Percentiles rank a stretch among this genome's conserved stretches.
These are phyloP conservation scores for Arnoldichthys spilopterus DNA, from an alignment of 2,797 vertebrate genomes.

Conservation along the genomic window DNA sequence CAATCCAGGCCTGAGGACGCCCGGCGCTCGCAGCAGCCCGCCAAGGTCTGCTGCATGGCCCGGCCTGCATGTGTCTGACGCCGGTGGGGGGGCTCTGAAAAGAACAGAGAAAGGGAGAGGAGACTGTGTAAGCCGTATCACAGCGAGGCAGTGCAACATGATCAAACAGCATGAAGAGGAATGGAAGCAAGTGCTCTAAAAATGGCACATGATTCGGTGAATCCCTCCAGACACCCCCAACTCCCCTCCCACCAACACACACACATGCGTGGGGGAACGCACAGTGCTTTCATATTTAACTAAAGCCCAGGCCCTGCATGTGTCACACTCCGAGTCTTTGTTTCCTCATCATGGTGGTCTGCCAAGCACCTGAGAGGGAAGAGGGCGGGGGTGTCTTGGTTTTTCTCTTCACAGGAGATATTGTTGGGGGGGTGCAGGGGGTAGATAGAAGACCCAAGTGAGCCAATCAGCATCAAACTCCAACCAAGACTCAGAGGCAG, in stretches of 20 bases:
- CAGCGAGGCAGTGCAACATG: constrained; percentile 54
- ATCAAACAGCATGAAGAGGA: constrained; percentile 62
- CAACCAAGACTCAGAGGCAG: constrained; percentile 69
- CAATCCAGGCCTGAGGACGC: constrained; percentile 55
- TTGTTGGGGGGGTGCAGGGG: constrained; percentile 9
- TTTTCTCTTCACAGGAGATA: constrained; percentile 32
- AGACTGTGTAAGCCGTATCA: constrained; percentile 46
- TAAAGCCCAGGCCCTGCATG: constrained; percentile 55
- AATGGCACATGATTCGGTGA: constrained; percentile 57
- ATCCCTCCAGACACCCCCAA: constrained; percentile 45
- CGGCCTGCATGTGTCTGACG: constrained; percentile 41
- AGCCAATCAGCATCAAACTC: constrained; percentile 70
- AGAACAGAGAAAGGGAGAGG: constrained; percentile 54
- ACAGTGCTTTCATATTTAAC: constrained; percentile 59
- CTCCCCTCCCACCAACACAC: constrained; percentile 24
- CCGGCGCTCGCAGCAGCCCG: constrained; percentile 54
- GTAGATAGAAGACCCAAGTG: constrained; percentile 9
- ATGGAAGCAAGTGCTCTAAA: constrained; percentile 55
- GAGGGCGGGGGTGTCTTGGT: constrained; percentile 6
- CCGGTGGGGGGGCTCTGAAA: constrained; percentile 51
- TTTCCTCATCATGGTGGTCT: constrained; percentile 51
- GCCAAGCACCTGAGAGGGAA: constrained; percentile 27
- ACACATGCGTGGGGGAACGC: constrained; percentile 26
- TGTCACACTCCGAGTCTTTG: constrained; percentile 55
- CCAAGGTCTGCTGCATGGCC: constrained; percentile 43